Base-by-base conservation (phyloP, 2,888 invertebrate species). In the Dyspetes luteomarginatus region DNA sequence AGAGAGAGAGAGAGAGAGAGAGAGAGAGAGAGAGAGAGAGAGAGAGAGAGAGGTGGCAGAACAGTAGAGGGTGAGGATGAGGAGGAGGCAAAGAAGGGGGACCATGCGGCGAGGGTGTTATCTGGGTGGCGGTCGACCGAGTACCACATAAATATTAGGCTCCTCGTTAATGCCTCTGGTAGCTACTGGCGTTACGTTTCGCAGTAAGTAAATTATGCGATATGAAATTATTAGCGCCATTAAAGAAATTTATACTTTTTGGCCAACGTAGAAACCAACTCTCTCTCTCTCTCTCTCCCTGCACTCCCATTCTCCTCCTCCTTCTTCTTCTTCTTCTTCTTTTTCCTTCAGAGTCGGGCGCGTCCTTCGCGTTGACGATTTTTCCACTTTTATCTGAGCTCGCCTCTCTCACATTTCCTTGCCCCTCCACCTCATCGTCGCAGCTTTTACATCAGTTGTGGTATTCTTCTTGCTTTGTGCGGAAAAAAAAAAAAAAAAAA, bases 151-250 rank as follows among this genome's bases (percentile, higher is more conserved):
- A 92, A 92, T 92, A 92, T 92, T 91, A 91, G 92, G 89, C 90
- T 91, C 90, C 91, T 91, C 92, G 92, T 92, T 92, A 92, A 92
- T 92, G 92, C 92, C 87, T 89, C 88, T 88, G 89, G 89, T 90
- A 91, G 91, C 92, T 92, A 91, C 91, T 90, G 90, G 92, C 91
- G 91, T 92, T 92, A 91, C 92, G 91, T 92, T 92, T 91, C 92
- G 90, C 91, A 92, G 92, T 92, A 92, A 92, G 91, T 92, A 92
- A 92, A 92, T 92, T 92, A 92, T 88, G 91, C 92, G 92, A 92
- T 92, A 92, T 92, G 92, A 91, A 92, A 92, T 92, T 91, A 92
- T 92, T 92, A 92, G 91, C 90, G 88, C 90, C 91, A 91, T 92
- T 92, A 92, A 91, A 91, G 91, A 92, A 91, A 92, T 92, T 92